A percentile compares a stretch with the other conserved stretches of the same genome.
phyloP scores from a whole-genome alignment of 2,797 vertebrate genomes.

The Knipowitschia caucasica region DNA sequence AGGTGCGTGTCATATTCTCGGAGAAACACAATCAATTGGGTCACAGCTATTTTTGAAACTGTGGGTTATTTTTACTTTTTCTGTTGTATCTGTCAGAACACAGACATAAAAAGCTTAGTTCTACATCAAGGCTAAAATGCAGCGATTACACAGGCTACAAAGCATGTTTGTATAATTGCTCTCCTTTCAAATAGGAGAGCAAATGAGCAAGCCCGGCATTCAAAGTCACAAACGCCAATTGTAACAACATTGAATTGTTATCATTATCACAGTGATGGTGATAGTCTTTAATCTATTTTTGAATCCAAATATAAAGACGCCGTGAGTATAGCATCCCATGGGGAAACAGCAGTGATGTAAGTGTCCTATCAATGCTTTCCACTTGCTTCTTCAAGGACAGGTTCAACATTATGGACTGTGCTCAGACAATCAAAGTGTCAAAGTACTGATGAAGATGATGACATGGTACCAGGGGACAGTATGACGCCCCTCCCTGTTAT shows the following conservation, averaged over 20 bases:
- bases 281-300: too few species aligned
- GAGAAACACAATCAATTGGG: background rate
- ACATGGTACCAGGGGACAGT: constrained; percentile 1
- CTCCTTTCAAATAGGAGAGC: too few species aligned
- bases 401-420: constrained; percentile 19
- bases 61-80: constrained; percentile 5
- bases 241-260: too few species aligned
- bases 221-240: too few species aligned
- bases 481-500: background rate
- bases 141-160: background rate
- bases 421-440: constrained; percentile 35
- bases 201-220: too few species aligned
- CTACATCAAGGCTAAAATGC: background rate
- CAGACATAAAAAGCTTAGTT: background rate
- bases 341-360: constrained; percentile 11
- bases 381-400: constrained; percentile 29
- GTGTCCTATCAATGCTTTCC: background rate
- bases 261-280: too few species aligned
- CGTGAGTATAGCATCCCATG: constrained; percentile 10
- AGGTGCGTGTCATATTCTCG: background rate
- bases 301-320: constrained; percentile 30
- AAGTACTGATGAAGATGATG: constrained; percentile 34
- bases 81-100: background rate
- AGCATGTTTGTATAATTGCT: background rate
- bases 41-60: constrained; percentile 11